phyloP scores from a whole-genome alignment of 2,888 invertebrate species.

The Leptinotarsa haldemani region DNA sequence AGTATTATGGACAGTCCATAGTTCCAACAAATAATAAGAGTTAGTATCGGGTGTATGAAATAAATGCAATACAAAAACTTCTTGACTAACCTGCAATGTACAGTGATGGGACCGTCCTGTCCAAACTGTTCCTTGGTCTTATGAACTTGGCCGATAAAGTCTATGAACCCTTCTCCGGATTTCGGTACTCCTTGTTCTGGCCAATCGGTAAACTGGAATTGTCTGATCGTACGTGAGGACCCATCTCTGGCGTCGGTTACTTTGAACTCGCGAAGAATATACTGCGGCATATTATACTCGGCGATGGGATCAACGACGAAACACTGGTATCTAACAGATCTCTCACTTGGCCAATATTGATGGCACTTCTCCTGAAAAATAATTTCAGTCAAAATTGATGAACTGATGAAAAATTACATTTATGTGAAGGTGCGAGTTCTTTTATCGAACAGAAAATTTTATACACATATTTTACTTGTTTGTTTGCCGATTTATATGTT shows the following conservation, averaged over 20 bases:
- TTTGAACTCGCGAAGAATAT: slow-evolving; percentile 98
- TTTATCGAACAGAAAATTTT: too few relatives aligned
- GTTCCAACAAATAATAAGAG: too few relatives aligned
- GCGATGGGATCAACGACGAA: slow-evolving; percentile 99
- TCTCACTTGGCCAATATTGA: slow-evolving; percentile 99
- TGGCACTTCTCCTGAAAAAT: slow-evolving; percentile 92
- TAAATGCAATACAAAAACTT: background rate
- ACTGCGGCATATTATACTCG: slow-evolving; percentile 99
- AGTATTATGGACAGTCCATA: too few relatives aligned
- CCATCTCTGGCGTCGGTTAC: slow-evolving; percentile 98
- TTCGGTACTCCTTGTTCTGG: slow-evolving; percentile 97
- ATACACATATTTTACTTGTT: too few relatives aligned
- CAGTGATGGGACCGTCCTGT: slow-evolving; percentile 98
- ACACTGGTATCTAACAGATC: slow-evolving; percentile 96
- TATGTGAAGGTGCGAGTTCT: too few relatives aligned
- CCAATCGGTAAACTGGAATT: slow-evolving; percentile 98
- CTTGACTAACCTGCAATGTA: slow-evolving; percentile 85
- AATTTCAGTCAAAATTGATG: background rate
- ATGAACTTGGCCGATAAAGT: slow-evolving; percentile 99
- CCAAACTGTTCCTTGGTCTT: slow-evolving; percentile 99
- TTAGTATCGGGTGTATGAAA: too few relatives aligned
- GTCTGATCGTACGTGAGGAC: slow-evolving; percentile 93
- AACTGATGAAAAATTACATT: background rate
- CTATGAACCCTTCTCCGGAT: slow-evolving; percentile 98
- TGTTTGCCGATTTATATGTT: too few relatives aligned